Base-by-base conservation (phyloP, 2,113 vertebrate species). In the Psilopogon haemacephalus region DNA sequence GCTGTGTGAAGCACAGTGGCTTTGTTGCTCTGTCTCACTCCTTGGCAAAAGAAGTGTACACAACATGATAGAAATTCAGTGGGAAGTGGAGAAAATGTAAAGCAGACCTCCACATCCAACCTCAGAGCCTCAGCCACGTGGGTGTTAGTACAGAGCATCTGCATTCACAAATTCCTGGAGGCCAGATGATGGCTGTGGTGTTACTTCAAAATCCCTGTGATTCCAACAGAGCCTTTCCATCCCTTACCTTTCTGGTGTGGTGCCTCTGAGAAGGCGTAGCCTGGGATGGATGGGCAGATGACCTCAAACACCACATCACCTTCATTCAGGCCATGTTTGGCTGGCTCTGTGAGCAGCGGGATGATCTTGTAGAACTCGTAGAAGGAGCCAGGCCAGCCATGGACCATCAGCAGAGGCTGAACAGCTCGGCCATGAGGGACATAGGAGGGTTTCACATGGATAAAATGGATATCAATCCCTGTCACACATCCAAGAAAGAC, bases 381-480 rank as follows among this genome's bases (percentile, higher is more conserved):
- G 91, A 99, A 98, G 77, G 98, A 99, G n/a, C 98, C 98, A 0
- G 98, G 98, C 98, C 98, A 99, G 73, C 98, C 98, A 0, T 99
- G 98, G 46, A 99, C 97, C 86, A 99, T 97, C 95, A 99, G 96
- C 16, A 99, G 96, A 59, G 98, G 98, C 52, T 95, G 68, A 75
- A 98, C 96, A 81, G 80, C 96, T 97, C 37, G 92, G 20, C 97
- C 97, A 3, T 92, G 89, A 6, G 92, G 91, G 54, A 98, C 67
- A 1, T 60, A 96, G 21, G 94, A 26, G 8, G 98, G 98, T 30
- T 97, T 98, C 90, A 98, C 98, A 1, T 98, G 98, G 64, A 99
- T 94, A 86, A 98, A 99, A 93, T 99, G 98, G 55, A 99, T 96
- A 35, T 98, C 96, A n/a, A 99, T 81, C 30, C 98, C 98, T 99